Conservation (phyloP, 2,888 invertebrate genomes). For the Dromius quadrimaculatus region DNA sequence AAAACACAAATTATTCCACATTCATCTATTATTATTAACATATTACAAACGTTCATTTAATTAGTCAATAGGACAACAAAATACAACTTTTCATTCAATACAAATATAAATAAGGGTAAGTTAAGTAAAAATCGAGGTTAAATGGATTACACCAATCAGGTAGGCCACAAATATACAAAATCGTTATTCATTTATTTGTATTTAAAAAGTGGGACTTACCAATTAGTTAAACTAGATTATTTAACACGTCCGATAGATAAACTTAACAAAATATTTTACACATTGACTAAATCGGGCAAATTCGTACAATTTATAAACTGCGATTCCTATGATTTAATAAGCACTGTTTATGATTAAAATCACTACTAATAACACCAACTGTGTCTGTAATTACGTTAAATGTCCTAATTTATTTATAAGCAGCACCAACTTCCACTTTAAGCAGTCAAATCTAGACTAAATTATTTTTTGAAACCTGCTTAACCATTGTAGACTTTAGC, state of each 20-base stretch:
- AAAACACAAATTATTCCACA: not conserved
- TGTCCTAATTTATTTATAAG: constrained; percentile 23
- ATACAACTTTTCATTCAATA: not conserved
- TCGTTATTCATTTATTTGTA: not conserved
- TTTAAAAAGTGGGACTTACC: constrained; percentile 4
- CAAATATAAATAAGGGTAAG: not conserved
- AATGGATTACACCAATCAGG: not conserved
- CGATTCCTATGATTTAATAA: constrained; percentile 11
- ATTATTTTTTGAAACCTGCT: constrained; percentile 30
- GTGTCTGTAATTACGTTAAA: constrained; percentile 36
- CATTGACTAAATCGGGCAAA: not conserved
- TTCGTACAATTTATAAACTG: constrained; percentile 12
- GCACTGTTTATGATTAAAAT: constrained; percentile 38
- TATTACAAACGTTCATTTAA: not conserved
- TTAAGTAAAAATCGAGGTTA: not conserved
- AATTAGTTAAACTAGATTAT: constrained; percentile 14
- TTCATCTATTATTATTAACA: not conserved
- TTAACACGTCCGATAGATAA: constrained; percentile 33
- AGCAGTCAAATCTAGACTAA: constrained; percentile 44
- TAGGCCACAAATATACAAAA: not conserved
- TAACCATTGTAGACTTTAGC: constrained; percentile 13
- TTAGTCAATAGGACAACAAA: too few relatives aligned
- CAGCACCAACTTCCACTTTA: constrained; percentile 44
- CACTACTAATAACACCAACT: constrained; percentile 31
- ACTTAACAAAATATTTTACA: constrained; percentile 44